phyloP scores from a whole-genome alignment of 2,113 vertebrate genomes.

The Cricetomys ansorgei region DNA sequence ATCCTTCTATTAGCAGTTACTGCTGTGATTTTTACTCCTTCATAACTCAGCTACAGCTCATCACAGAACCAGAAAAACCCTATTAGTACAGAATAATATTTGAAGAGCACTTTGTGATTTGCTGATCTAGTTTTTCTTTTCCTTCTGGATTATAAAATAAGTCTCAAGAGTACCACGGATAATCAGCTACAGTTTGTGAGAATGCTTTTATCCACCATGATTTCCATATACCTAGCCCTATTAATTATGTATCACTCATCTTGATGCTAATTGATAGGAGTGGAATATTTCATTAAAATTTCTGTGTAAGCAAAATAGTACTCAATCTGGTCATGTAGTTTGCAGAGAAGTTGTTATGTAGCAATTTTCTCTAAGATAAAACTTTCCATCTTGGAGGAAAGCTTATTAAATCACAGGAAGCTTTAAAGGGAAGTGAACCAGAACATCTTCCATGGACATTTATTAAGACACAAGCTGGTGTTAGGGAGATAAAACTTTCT shows the following conservation, averaged over 20 bases:
- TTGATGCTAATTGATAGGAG: constrained; percentile 56
- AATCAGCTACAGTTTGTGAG: constrained; percentile 36
- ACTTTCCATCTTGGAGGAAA: neutral
- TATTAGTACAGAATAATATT: constrained; percentile 37
- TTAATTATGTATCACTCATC: neutral
- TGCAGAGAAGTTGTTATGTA: neutral
- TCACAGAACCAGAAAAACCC: constrained; percentile 38
- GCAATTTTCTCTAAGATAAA: neutral
- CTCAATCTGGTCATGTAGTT: neutral
- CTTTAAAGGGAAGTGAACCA: neutral
- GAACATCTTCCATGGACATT: neutral
- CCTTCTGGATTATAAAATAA: constrained; percentile 44
- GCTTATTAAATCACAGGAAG: neutral
- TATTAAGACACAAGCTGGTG: neutral
- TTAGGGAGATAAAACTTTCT: neutral
- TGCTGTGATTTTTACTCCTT: constrained; percentile 52
- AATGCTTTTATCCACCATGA: neutral
- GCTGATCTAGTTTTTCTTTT: constrained; percentile 56
- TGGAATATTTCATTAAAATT: constrained; percentile 22
- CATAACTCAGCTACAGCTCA: constrained; percentile 40
- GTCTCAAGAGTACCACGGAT: constrained; percentile 4
- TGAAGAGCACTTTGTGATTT: constrained; percentile 56
- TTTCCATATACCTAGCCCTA: neutral
- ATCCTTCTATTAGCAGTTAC: constrained; percentile 37
- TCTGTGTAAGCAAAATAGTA: constrained; percentile 38